A percentile compares a stretch with the other conserved stretches of the same genome.
These are phyloP conservation scores for Tuta absoluta DNA, from an alignment of 2,888 invertebrate genomes.

Conservation along the genomic window DNA sequence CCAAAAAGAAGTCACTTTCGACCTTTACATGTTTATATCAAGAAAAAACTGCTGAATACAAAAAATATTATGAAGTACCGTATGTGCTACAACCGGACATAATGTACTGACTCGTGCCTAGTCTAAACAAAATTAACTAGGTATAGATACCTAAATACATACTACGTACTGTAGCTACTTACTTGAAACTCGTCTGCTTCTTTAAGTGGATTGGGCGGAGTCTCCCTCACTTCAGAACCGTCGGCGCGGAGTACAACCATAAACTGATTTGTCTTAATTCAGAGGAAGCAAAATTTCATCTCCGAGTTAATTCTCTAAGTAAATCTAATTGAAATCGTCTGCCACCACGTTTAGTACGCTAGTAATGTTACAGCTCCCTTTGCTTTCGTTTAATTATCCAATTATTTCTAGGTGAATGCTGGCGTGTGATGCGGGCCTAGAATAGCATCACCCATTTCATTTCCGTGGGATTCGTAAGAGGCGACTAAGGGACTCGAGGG, in stretches of 20 bases:
- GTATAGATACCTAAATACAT: too few species aligned
- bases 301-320: constrained; percentile 46
- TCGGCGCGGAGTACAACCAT: constrained; percentile 34
- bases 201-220: constrained; percentile 32
- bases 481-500: too few species aligned
- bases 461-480: too few species aligned
- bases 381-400: not conserved
- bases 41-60: too few species aligned
- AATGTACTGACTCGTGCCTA: not conserved
- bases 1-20: too few species aligned
- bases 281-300: constrained; percentile 53
- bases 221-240: constrained; percentile 22
- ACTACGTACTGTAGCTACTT: not conserved
- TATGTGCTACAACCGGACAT: too few species aligned
- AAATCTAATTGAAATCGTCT: constrained; percentile 29
- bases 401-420: not conserved
- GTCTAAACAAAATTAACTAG: not conserved
- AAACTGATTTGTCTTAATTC: constrained; percentile 59
- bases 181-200: constrained; percentile 25
- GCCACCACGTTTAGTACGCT: constrained; percentile 33
- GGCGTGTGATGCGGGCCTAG: too few species aligned
- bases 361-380: not conserved
- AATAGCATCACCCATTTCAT: too few species aligned
- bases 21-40: too few species aligned
- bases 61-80: too few species aligned